Percentiles rank a stretch among this genome's conserved stretches.
These are phyloP conservation scores for Epinephelus lanceolatus DNA, from an alignment of 2,113 vertebrate genomes.

Conservation along the genomic window DNA sequence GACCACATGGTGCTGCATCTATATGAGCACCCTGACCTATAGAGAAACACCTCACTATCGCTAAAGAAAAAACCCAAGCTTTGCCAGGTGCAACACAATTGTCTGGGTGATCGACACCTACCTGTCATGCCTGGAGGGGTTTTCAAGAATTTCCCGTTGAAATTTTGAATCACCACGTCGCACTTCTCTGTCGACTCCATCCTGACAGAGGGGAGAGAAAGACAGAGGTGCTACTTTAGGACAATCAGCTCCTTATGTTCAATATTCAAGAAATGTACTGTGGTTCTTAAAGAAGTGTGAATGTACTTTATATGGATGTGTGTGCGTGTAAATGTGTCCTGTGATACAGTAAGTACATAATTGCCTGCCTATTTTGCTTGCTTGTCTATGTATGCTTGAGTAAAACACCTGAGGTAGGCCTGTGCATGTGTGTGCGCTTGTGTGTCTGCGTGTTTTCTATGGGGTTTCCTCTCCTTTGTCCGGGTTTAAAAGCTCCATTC, in stretches of 20 bases:
- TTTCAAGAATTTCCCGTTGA: slow-evolving; percentile 95
- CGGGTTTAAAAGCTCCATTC: slow-evolving; percentile 79
- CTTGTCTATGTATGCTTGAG: slow-evolving; percentile 25
- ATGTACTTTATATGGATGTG: slow-evolving; percentile 23
- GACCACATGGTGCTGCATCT: neutral
- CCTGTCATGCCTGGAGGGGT: slow-evolving; percentile 93
- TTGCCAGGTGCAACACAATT: neutral
- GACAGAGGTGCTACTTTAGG: slow-evolving; percentile 8
- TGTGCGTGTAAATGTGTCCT: slow-evolving; percentile 8
- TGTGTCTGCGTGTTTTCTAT: slow-evolving; percentile 66
- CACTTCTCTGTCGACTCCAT: slow-evolving; percentile 97
- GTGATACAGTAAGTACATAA: slow-evolving; percentile 2
- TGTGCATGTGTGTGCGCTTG: slow-evolving; percentile 36
- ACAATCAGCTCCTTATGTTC: slow-evolving; percentile 24
- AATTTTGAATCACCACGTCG: slow-evolving; percentile 93
- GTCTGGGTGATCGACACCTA: slow-evolving; percentile 65
- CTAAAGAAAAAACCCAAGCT: slow-evolving; percentile 7
- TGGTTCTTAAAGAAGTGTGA: neutral
- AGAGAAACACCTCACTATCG: neutral
- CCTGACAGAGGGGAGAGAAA: slow-evolving; percentile 67
- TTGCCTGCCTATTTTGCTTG: slow-evolving; percentile 16
- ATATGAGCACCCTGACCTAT: neutral
- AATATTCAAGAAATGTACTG: neutral
- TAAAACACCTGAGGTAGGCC: slow-evolving; percentile 47
- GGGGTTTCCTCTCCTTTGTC: slow-evolving; percentile 81